Evolutionary conservation across 2,113 vertebrate species (phyloP), one percentile per base, ranked within the genome.

Genomic region (Pycnonotus jocosus): DNA sequence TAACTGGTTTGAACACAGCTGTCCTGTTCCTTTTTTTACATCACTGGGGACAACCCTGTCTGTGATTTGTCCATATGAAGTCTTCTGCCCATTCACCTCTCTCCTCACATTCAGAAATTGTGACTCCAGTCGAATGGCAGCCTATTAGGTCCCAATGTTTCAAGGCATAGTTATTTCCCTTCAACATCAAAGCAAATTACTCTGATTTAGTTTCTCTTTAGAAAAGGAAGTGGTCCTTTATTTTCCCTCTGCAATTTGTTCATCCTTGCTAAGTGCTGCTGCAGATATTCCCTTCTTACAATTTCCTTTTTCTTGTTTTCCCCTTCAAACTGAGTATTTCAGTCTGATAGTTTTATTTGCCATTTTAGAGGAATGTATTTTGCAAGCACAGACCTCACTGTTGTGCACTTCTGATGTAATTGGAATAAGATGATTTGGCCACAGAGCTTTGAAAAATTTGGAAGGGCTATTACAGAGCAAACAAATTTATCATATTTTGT

Each of bases 151-250:
- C 61, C 33, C 44, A 33, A 1, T 31, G 74, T 92, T 92, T 76
- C 72, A 84, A 92, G 88, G 9, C 15, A 35, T 51, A 48, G 56
- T 66, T 53, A 96, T 95, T 96, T 97, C 62, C 81, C 51, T 80
- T 82, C 74, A 73, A 86, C 85, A 92, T 94, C 66, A 96, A 96
- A 97, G 92, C 19, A 88, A 85, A 76, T 74, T 40, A 86, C n/a
- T 87, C 40, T 76, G 42, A 62, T 88, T 81, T 83, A 70, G 28
- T 86, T 93, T 93, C 72, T 57, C n/a, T 81, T 84, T 42, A 83
- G 69, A 65, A 91, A 84, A 94, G 37, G 56, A 92, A 78, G 16
- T 3, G 1, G 48, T 82, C 31, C 16, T 95, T 88, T 90, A 33
- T 86, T 92, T 92, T 88, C 44, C 42, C 38, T 20, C 24, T 71